These are phyloP conservation scores for Tetanocera ferruginea DNA, from an alignment of 2,888 invertebrate species.

Conservation along the genomic window DNA sequence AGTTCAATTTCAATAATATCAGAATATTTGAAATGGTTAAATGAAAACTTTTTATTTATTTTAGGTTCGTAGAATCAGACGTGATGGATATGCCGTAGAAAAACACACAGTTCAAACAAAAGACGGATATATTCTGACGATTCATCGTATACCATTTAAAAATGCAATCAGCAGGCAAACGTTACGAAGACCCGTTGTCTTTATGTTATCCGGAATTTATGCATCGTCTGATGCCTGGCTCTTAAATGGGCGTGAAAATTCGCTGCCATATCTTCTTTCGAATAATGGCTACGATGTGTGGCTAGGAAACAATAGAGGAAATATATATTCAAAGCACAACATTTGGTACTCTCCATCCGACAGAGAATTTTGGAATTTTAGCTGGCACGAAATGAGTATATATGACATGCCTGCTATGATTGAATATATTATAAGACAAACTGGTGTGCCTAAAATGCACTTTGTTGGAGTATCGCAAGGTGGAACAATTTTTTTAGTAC, in stretches of 20 bases:
- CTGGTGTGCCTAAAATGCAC: constrained; percentile 61
- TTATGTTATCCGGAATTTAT: constrained; percentile 65
- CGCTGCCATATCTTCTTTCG: constrained; percentile 65
- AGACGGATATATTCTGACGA: constrained; percentile 64
- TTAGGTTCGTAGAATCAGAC: constrained; percentile 65
- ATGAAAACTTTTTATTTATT: constrained; percentile 33
- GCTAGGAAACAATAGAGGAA: constrained; percentile 67
- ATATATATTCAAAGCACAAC: constrained; percentile 64
- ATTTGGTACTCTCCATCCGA: constrained; percentile 68
- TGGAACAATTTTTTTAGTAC: constrained; percentile 64
- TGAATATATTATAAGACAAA: constrained; percentile 61
- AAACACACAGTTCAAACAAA: constrained; percentile 74
- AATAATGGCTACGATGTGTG: constrained; percentile 67
- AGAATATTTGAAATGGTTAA: too few relatives aligned
- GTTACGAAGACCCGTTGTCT: constrained; percentile 61
- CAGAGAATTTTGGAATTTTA: constrained; percentile 67
- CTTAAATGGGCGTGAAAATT: constrained; percentile 64
- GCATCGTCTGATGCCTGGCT: constrained; percentile 68
- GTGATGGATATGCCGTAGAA: constrained; percentile 70
- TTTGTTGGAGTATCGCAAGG: constrained; percentile 67
- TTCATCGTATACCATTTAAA: constrained; percentile 65
- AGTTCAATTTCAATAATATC: too few relatives aligned
- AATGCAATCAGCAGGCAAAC: constrained; percentile 50
- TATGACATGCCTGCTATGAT: constrained; percentile 67
- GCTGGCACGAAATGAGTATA: constrained; percentile 67